Percentiles rank a stretch among this genome's conserved stretches.
Evolutionary conservation across 2,797 vertebrate genomes (phyloP).

Genomic region (Pantherophis alleghaniensis): DNA sequence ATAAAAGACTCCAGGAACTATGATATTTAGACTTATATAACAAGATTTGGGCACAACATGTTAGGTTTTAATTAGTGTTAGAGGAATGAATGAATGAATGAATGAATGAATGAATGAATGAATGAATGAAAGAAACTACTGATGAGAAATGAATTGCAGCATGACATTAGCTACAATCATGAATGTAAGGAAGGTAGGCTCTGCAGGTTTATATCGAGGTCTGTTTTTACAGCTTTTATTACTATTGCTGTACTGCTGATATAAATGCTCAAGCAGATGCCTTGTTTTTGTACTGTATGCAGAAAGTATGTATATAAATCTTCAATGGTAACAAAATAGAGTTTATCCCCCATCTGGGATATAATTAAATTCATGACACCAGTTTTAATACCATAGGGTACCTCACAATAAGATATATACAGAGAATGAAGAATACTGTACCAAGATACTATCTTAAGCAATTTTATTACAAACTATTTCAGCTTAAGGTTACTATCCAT

Average conservation of each 20-base stretch:
- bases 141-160: not conserved
- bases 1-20: not conserved
- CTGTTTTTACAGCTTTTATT: not conserved
- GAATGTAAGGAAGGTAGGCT: not conserved
- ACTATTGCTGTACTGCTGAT: not conserved
- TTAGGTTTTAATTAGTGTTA: not conserved
- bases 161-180: not conserved
- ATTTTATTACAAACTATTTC: conserved; percentile 40
- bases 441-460: conserved; percentile 32
- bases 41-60: not conserved
- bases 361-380: conserved; percentile 55
- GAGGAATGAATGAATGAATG: not conserved
- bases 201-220: not conserved
- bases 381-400: conserved; percentile 50
- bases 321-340: conserved; percentile 36
- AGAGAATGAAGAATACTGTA: not conserved
- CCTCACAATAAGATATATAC: conserved; percentile 35
- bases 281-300: conserved; percentile 23
- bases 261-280: conserved; percentile 11
- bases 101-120: not conserved
- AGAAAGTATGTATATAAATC: conserved; percentile 34
- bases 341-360: conserved; percentile 49
- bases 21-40: not conserved
- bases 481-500: conserved; percentile 30
- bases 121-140: not conserved